A percentile compares a stretch with the other conserved stretches of the same genome.
phyloP scores from a whole-genome alignment of 2,888 invertebrate genomes.

The Mimumesa dahlbomi region DNA sequence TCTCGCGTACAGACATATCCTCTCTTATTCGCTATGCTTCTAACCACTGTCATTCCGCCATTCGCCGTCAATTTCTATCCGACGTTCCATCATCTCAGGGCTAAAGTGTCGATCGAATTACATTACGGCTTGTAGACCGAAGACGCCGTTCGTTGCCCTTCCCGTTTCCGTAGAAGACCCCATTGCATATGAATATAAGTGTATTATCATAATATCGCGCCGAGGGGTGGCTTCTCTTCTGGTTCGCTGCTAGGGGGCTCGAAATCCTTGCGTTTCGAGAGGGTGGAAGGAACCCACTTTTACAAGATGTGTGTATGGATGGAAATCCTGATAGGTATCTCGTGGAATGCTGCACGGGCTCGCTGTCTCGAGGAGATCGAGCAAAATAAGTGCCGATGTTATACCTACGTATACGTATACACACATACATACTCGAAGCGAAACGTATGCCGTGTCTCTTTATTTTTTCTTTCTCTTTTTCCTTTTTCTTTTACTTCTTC shows the following conservation, averaged over 20 bases:
- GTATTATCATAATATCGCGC: conserved; percentile 76
- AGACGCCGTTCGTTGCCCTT: conserved; percentile 59
- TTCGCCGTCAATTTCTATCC: conserved; percentile 63
- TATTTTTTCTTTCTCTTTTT: too few species aligned
- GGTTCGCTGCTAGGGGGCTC: conserved; percentile 61
- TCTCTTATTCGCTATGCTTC: conserved; percentile 7
- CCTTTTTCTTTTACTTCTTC: too few species aligned
- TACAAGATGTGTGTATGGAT: conserved; percentile 52
- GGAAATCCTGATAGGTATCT: conserved; percentile 56
- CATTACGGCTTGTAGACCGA: conserved; percentile 63
- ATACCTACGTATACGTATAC: neutral
- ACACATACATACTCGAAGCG: too few species aligned
- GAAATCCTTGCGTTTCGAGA: conserved; percentile 57
- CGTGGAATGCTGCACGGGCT: conserved; percentile 40
- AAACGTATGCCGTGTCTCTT: too few species aligned
- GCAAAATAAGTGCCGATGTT: conserved; percentile 38
- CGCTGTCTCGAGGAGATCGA: conserved; percentile 40
- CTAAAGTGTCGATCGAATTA: conserved; percentile 72
- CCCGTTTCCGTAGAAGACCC: conserved; percentile 55
- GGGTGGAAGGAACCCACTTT: conserved; percentile 54
- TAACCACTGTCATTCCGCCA: conserved; percentile 40
- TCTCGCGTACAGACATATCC: neutral
- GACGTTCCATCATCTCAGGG: conserved; percentile 64
- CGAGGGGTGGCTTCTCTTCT: conserved; percentile 64
- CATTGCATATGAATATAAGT: conserved; percentile 77